Conservation (phyloP, 2,797 vertebrate genomes). For the Podarcis lilfordi region DNA sequence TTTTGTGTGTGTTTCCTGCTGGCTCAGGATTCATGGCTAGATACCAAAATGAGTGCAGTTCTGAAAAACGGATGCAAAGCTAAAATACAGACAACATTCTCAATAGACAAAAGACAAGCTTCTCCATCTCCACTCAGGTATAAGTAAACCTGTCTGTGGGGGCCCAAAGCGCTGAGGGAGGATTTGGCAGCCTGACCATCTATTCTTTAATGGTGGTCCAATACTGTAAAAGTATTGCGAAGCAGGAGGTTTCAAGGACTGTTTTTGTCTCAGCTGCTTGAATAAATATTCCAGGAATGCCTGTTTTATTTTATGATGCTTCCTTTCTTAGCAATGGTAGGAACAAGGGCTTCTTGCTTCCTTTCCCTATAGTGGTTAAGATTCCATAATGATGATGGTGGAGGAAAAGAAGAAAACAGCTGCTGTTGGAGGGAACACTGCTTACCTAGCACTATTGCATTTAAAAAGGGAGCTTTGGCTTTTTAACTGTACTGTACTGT, state of each 20-base stretch:
- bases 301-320: too few relatives aligned
- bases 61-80: neutral
- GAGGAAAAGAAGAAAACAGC: neutral
- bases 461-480: neutral
- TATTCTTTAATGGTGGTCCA: neutral
- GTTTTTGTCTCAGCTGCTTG: too few relatives aligned
- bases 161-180: neutral
- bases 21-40: neutral
- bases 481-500: too few relatives aligned
- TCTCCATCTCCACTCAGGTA: neutral
- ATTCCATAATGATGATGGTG: neutral
- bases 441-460: neutral
- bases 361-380: too few relatives aligned
- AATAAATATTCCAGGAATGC: too few relatives aligned
- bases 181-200: too few relatives aligned
- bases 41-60: neutral
- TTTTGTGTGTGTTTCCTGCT: too few relatives aligned
- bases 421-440: neutral
- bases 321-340: too few relatives aligned
- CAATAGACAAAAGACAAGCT: neutral
- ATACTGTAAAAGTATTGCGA: neutral
- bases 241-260: too few relatives aligned
- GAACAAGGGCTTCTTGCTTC: too few relatives aligned
- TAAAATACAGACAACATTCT: too few relatives aligned
- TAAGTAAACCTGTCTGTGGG: neutral